Percentiles rank a stretch among this genome's conserved stretches.
phyloP scores from a whole-genome alignment of 2,113 vertebrate species.

The Xyliphius kryptos region DNA sequence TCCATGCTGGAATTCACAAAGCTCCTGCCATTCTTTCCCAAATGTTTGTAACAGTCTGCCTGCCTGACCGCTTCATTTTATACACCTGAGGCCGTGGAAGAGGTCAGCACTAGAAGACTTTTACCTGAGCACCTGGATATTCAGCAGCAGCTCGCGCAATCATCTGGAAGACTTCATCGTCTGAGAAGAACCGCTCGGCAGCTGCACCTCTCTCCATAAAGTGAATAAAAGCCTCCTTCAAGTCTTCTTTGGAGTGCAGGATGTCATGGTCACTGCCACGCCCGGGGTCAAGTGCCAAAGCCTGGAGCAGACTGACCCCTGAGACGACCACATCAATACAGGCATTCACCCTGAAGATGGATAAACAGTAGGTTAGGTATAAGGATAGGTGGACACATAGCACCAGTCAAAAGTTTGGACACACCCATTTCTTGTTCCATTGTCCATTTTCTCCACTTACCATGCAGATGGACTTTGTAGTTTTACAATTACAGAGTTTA shows the following conservation, averaged over 20 bases:
- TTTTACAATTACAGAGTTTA: too few relatives aligned
- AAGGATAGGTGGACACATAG: neutral
- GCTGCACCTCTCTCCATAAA: slow-evolving; percentile 87
- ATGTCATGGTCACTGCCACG: slow-evolving; percentile 71
- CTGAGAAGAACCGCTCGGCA: slow-evolving; percentile 89
- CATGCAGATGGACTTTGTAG: too few relatives aligned
- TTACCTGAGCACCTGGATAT: slow-evolving; percentile 81
- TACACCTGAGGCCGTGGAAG: too few relatives aligned
- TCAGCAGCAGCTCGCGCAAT: slow-evolving; percentile 75
- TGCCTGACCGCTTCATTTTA: too few relatives aligned
- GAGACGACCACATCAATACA: slow-evolving; percentile 94
- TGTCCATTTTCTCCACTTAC: too few relatives aligned
- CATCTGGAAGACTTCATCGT: slow-evolving; percentile 68
- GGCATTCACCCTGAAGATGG: slow-evolving; percentile 77
- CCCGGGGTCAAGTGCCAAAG: slow-evolving; percentile 72
- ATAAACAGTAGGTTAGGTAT: neutral
- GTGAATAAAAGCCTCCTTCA: slow-evolving; percentile 80
- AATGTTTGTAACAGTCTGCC: too few relatives aligned
- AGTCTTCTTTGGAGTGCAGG: slow-evolving; percentile 70
- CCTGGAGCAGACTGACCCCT: slow-evolving; percentile 82
- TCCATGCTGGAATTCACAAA: too few relatives aligned
- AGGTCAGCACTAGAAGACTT: too few relatives aligned
- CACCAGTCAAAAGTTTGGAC: neutral
- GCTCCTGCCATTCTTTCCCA: too few relatives aligned
- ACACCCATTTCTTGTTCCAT: too few relatives aligned